Conservation (phyloP, 2,113 vertebrate species). For the Passer domesticus region DNA sequence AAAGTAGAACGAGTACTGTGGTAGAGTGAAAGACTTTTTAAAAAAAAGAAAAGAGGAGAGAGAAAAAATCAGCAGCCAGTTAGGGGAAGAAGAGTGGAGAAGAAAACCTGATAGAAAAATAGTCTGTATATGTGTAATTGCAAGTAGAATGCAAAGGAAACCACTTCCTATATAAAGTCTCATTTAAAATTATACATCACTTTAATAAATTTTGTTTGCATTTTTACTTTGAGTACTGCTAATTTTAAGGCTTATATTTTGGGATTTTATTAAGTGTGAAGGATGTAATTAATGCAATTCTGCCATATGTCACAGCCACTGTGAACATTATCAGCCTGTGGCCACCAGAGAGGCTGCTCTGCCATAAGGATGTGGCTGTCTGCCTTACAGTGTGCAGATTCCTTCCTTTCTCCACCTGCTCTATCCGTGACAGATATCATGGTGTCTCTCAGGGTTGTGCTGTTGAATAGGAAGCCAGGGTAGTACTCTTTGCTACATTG, state of each 20-base stretch:
- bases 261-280: background rate
- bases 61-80: background rate
- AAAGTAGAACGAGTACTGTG: conserved; percentile 1
- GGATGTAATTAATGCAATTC: background rate
- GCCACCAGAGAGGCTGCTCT: background rate
- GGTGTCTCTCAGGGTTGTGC: background rate
- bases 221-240: background rate
- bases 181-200: background rate
- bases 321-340: background rate
- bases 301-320: background rate
- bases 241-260: background rate
- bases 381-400: background rate
- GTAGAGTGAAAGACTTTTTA: background rate
- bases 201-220: background rate
- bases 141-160: background rate
- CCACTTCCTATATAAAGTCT: background rate
- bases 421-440: background rate
- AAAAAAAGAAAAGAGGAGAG: background rate
- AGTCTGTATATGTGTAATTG: background rate
- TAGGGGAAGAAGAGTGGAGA: background rate
- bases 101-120: background rate
- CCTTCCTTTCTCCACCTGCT: background rate
- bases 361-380: background rate
- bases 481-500: background rate
- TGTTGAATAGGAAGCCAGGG: background rate